A percentile compares a stretch with the other conserved stretches of the same genome.
Evolutionary conservation across 2,888 invertebrate species (phyloP).

Genomic region (Polyommatus icarus): DNA sequence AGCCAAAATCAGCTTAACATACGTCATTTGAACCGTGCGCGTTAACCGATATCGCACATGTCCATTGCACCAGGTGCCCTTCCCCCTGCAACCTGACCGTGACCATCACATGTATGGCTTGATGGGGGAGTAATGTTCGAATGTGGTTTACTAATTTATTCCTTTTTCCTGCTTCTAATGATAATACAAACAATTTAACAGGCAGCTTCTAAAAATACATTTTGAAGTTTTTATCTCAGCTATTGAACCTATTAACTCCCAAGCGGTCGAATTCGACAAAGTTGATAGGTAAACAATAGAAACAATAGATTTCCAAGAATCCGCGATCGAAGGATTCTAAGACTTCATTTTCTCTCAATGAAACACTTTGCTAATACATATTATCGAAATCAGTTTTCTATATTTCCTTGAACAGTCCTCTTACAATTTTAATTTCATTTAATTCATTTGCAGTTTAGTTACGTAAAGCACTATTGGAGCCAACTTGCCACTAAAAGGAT

Average conservation of each 20-base stretch:
- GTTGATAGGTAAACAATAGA: too few species aligned
- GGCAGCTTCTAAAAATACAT: background rate
- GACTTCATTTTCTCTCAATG: background rate
- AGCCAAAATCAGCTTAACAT: background rate
- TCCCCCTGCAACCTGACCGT: constrained; percentile 55
- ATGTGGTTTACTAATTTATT: constrained; percentile 9
- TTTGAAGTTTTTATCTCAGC: too few species aligned
- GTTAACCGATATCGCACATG: constrained; percentile 36
- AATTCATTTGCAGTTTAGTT: background rate
- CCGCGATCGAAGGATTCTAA: too few species aligned
- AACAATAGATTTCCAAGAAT: too few species aligned
- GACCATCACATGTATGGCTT: constrained; percentile 61
- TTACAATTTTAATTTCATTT: background rate
- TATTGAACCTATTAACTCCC: too few species aligned
- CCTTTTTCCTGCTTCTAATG: background rate
- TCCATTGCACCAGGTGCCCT: constrained; percentile 50
- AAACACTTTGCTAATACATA: background rate
- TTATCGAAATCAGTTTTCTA: background rate
- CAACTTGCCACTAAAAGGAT: background rate
- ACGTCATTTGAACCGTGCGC: background rate
- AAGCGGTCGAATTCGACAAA: too few species aligned
- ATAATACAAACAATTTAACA: background rate
- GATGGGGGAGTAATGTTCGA: constrained; percentile 41
- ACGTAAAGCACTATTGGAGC: background rate
- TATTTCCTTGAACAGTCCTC: background rate